Evolutionary conservation across 2,797 vertebrate genomes (phyloP), one percentile per base, ranked within the genome.

Genomic region (Pelodytes ibericus): DNA sequence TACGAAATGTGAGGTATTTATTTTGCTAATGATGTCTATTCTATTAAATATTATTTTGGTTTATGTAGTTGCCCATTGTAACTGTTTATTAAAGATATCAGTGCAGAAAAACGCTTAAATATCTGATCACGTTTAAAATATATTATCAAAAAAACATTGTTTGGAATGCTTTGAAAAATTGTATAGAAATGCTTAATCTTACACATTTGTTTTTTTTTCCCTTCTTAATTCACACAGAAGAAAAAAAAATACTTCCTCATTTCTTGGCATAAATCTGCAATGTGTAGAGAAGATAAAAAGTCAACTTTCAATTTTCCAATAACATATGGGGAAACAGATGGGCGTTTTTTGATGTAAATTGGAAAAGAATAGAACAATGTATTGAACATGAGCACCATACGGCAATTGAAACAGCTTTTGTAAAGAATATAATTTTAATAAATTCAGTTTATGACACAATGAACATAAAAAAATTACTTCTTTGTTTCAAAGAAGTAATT

Each of bases 301-400:
- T 53, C 61, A 33, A 31, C n/a, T 65, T 64, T 44, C 44, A 30
- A 67, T 67, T 67, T 67, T 67, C 44, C 26, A 26, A 56, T 41
- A 64, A 27, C 71, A 74, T 74, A 74, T 74, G 71, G 61, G 22
- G 18, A 47, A 56, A 64, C 71, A 72, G 60, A 63, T 72, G 71
- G 49, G 3, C 44, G 2, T 74, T 63, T 62, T 65, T 67, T 74
- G 22, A 57, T 57, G 71, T 39, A 74, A n/a, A 74, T 22, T 65
- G 33, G 25, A 30, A 74, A 74, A 71, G 30, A 66, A 65, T 16
- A 51, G 15, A 53, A 63, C 44, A 65, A 56, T 57, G 30, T 65
- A 41, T 56, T 73, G 24, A 73, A 73, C 27, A 57, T 49, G 29
- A 73, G 30, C 25, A 27, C 47, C 59, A 53, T 64, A 27, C 8